Evolutionary conservation across 2,888 invertebrate genomes (phyloP).

Genomic region (Diachrysia chrysitis): DNA sequence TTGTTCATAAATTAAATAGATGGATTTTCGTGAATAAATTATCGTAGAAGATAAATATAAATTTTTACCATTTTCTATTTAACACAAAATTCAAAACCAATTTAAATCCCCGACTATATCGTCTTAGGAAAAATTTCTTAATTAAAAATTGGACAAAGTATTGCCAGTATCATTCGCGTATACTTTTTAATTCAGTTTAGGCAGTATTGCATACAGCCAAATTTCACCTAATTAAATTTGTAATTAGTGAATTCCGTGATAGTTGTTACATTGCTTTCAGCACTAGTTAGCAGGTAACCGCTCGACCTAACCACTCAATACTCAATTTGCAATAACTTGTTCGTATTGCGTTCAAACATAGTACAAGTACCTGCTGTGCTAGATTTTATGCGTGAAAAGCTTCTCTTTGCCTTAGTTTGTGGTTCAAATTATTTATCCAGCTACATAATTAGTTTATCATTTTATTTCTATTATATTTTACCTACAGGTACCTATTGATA

Average conservation of each 20-base stretch:
- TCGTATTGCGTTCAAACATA: conserved; percentile 35
- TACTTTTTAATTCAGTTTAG: conserved; percentile 17
- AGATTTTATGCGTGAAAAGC: conserved; percentile 21
- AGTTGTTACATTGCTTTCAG: conserved; percentile 46
- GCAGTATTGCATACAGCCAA: conserved; percentile 39
- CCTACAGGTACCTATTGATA: no score
- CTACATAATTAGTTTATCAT: no score
- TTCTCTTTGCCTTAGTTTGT: background rate
- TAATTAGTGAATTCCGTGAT: conserved; percentile 52
- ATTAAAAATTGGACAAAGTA: background rate
- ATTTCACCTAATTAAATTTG: conserved; percentile 56
- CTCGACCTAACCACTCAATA: conserved; percentile 45
- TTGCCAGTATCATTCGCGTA: background rate
- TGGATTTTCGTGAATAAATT: no score
- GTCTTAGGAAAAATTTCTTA: background rate
- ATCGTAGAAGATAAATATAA: no score
- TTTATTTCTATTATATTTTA: no score
- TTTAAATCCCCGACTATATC: background rate
- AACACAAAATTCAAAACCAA: background rate
- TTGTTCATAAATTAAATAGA: background rate
- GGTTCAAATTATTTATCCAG: no score
- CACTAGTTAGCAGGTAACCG: conserved; percentile 50
- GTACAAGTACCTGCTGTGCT: conserved; percentile 16
- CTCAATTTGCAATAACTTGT: conserved; percentile 50
- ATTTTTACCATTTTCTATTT: no score